Evolutionary conservation across 2,888 invertebrate genomes (phyloP).

Genomic region (Oxycera nigricornis): DNA sequence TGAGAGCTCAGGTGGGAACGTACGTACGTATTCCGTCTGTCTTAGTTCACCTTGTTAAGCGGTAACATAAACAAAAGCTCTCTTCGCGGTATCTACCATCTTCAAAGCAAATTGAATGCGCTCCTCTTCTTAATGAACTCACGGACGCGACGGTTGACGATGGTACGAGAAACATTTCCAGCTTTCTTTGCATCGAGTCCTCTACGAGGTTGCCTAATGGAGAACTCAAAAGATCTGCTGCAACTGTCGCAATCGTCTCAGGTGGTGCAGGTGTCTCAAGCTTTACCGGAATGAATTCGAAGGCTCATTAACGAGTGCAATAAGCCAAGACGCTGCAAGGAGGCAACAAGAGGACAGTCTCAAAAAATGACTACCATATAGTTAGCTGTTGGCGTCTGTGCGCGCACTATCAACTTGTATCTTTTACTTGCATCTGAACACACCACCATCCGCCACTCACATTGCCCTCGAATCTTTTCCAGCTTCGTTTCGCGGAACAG

Average conservation of each 20-base stretch:
- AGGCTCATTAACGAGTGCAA: neutral
- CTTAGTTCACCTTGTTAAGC: neutral
- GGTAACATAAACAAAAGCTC: neutral
- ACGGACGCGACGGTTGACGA: neutral
- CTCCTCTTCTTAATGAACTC: neutral
- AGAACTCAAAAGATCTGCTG: neutral
- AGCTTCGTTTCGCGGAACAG: neutral
- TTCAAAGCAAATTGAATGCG: neutral
- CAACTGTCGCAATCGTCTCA: neutral
- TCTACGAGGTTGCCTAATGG: neutral
- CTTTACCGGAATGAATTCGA: neutral
- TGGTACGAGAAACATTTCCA: neutral
- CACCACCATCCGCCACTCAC: neutral
- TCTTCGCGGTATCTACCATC: neutral
- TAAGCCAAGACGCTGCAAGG: neutral
- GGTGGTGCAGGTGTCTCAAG: neutral
- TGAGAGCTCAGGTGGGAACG: no score
- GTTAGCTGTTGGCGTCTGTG: neutral
- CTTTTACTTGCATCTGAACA: slow-evolving; percentile 4
- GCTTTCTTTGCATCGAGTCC: neutral
- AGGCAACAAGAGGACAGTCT: neutral
- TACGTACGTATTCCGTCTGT: neutral
- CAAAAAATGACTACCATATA: neutral
- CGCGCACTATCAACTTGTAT: neutral
- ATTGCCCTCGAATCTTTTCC: neutral